A percentile compares a stretch with the other conserved stretches of the same genome.
Evolutionary conservation across 2,888 invertebrate species (phyloP).

Genomic region (Drosophila sordidapex): DNA sequence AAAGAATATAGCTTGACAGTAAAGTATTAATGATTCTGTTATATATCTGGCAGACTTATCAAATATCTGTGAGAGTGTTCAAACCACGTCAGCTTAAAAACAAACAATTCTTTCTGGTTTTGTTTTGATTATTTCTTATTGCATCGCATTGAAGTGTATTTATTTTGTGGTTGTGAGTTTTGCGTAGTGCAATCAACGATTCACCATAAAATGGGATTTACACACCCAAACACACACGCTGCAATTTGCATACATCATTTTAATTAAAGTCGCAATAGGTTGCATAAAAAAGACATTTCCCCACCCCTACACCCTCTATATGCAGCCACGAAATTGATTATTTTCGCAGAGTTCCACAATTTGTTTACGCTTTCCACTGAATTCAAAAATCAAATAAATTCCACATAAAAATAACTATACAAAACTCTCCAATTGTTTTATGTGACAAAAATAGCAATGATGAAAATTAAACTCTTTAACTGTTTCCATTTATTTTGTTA

Average conservation of each 20-base stretch:
- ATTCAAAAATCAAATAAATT: conserved; percentile 56
- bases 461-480: conserved; percentile 5
- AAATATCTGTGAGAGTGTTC: conserved; percentile 10
- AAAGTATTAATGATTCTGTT: background rate
- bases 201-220: conserved; percentile 10
- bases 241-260: conserved; percentile 21
- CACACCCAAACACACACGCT: conserved; percentile 3
- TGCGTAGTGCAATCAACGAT: conserved; percentile 27
- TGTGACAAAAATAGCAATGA: background rate
- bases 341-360: conserved; percentile 42
- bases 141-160: conserved; percentile 44
- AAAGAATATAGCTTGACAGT: background rate
- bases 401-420: background rate
- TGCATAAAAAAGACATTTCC: conserved; percentile 13
- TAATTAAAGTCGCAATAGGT: conserved; percentile 40
- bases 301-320: background rate
- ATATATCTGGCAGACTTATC: background rate
- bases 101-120: background rate
- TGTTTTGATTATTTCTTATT: conserved; percentile 30
- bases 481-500: conserved; percentile 1
- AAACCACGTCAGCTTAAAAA: background rate
- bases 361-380: conserved; percentile 59
- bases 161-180: conserved; percentile 46
- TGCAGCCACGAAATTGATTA: conserved; percentile 50
- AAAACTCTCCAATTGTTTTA: background rate